Percentiles rank a stretch among this genome's conserved stretches.
Conservation (phyloP, 2,888 invertebrate genomes). For the Gandaritis pyraliata region DNA sequence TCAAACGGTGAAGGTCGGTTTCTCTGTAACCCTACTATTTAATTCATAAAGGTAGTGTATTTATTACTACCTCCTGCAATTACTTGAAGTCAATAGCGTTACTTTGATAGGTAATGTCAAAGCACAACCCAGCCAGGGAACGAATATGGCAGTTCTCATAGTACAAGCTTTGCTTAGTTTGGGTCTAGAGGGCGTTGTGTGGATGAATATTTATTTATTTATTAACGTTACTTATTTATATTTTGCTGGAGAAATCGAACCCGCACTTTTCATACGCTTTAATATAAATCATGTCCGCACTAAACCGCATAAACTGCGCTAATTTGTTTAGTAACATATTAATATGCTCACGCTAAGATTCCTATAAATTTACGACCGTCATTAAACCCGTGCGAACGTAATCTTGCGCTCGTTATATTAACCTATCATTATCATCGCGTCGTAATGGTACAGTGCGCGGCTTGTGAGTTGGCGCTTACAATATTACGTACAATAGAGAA, state of each 20-base stretch:
- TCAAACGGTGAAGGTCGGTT: background rate
- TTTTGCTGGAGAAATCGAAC: too few relatives aligned
- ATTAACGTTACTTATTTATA: too few relatives aligned
- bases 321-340: constrained; percentile 9
- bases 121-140: too few relatives aligned
- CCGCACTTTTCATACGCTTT: too few relatives aligned
- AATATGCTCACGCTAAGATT: constrained; percentile 14
- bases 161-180: too few relatives aligned
- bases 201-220: too few relatives aligned
- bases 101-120: too few relatives aligned
- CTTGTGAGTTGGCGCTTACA: background rate
- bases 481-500: too few relatives aligned
- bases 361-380: constrained; percentile 21
- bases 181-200: too few relatives aligned
- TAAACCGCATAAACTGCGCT: background rate
- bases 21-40: background rate
- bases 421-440: constrained; percentile 24
- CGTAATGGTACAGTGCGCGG: constrained; percentile 38
- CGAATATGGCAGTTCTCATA: too few relatives aligned
- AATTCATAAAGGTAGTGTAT: background rate
- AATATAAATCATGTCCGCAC: too few relatives aligned
- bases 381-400: constrained; percentile 17
- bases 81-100: too few relatives aligned
- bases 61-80: background rate
- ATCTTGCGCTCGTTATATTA: constrained; percentile 24